These are phyloP conservation scores for Piscicola geometra DNA, from an alignment of 2,888 invertebrate genomes.

Conservation along the genomic window DNA sequence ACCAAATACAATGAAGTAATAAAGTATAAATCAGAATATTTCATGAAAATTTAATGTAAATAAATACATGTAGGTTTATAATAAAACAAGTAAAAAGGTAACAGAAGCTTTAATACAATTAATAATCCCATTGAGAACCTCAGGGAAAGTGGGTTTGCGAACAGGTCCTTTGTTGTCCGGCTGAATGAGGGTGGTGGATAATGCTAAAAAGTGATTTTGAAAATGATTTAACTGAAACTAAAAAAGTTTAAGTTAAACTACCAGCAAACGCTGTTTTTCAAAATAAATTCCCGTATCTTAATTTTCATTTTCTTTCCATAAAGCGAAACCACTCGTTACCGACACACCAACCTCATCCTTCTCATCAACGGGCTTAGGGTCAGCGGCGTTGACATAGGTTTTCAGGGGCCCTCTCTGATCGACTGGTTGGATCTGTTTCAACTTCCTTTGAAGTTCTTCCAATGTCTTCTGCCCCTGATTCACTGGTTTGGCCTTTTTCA, in stretches of 20 bases:
- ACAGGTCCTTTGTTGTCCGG: not conserved
- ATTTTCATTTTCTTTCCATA: too few relatives aligned
- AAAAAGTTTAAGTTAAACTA: not conserved
- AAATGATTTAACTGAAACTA: not conserved
- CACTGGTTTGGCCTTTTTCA: slow-evolving; percentile 6
- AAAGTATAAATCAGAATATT: too few relatives aligned
- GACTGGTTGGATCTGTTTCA: slow-evolving; percentile 29
- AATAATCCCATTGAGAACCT: too few relatives aligned
- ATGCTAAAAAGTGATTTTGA: not conserved
- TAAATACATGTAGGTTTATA: too few relatives aligned
- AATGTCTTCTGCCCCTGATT: slow-evolving; percentile 27
- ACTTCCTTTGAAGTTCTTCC: slow-evolving; percentile 30
- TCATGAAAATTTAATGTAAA: too few relatives aligned
- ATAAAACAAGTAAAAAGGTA: too few relatives aligned
- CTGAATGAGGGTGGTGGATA: not conserved
- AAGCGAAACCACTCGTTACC: too few relatives aligned
- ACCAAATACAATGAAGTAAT: too few relatives aligned
- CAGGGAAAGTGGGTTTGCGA: not conserved
- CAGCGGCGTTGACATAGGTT: slow-evolving; percentile 29
- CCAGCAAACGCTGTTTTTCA: too few relatives aligned
- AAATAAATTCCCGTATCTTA: too few relatives aligned
- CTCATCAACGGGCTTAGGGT: slow-evolving; percentile 18
- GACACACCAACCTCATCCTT: slow-evolving; percentile 12
- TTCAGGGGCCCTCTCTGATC: slow-evolving; percentile 27
- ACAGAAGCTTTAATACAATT: too few relatives aligned